These are phyloP conservation scores for Stichopus horrens DNA, from an alignment of 53 echinoderm and acorn worm genomes.

Conservation along the genomic window DNA sequence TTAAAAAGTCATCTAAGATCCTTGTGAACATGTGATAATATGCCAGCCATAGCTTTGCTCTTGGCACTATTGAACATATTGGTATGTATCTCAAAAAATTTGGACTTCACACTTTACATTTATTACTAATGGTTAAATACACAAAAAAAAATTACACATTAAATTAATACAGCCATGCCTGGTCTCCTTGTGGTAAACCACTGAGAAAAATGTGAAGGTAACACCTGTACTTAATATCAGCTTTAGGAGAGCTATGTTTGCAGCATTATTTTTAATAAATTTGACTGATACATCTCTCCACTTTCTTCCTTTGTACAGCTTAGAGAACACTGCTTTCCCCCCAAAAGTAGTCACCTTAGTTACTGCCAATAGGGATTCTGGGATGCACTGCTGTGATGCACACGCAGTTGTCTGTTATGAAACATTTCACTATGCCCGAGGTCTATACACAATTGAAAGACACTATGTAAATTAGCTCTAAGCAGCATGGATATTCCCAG, in stretches of 20 bases:
- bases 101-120: too few species aligned
- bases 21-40: too few species aligned
- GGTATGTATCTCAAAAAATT: too few species aligned
- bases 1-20: too few species aligned
- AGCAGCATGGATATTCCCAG: not conserved
- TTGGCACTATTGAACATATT: too few species aligned
- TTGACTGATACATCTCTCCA: not conserved
- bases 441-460: conserved; percentile 37
- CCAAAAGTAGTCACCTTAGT: not conserved
- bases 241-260: not conserved
- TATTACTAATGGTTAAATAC: too few species aligned
- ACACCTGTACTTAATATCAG: not conserved
- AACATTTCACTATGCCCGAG: conserved; percentile 19
- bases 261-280: not conserved
- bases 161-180: too few species aligned
- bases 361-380: conserved; percentile 12
- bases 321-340: conserved; percentile 12
- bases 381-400: not conserved
- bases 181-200: too few species aligned
- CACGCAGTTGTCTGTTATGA: not conserved
- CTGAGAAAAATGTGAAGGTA: not conserved
- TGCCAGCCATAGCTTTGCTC: too few species aligned
- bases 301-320: not conserved
- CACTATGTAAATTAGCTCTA: conserved; percentile 32
- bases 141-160: too few species aligned